Conservation (phyloP, 2,888 invertebrate species). For the Luperina nickerlii region DNA sequence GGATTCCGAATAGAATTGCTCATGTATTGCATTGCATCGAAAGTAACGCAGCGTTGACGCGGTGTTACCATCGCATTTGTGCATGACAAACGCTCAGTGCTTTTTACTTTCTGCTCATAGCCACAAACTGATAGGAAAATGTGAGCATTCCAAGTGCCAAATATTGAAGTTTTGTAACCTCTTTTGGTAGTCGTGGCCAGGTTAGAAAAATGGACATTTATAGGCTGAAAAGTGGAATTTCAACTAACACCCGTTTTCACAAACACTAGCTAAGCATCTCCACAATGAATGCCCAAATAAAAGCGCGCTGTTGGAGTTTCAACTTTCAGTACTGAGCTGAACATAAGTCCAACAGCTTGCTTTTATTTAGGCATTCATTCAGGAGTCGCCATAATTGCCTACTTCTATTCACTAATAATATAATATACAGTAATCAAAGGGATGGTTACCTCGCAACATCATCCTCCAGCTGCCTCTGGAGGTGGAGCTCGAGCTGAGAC, state of each 20-base stretch:
- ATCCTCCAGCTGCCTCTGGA: conserved; percentile 85
- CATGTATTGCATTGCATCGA: neutral
- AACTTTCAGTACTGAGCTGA: neutral
- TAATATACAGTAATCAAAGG: neutral
- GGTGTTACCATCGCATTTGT: neutral
- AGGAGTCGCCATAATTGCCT: neutral
- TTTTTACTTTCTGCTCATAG: neutral
- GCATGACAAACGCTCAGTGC: neutral
- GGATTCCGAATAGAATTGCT: neutral
- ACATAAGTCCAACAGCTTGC: neutral
- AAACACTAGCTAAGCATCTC: neutral
- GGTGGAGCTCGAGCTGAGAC: conserved; percentile 79
- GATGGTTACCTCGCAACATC: conserved; percentile 83
- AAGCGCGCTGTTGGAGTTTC: neutral
- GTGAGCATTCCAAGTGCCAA: neutral
- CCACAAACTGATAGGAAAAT: neutral
- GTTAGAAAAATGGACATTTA: neutral
- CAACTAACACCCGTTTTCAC: neutral
- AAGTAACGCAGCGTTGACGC: neutral
- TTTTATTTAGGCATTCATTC: neutral
- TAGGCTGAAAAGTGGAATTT: neutral
- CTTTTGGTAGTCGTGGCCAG: neutral
- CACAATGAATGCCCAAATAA: neutral
- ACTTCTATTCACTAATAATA: neutral
- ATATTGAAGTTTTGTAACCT: neutral